Conservation (phyloP, 2,113 vertebrate genomes). For the Cynoglossus semilaevis region DNA sequence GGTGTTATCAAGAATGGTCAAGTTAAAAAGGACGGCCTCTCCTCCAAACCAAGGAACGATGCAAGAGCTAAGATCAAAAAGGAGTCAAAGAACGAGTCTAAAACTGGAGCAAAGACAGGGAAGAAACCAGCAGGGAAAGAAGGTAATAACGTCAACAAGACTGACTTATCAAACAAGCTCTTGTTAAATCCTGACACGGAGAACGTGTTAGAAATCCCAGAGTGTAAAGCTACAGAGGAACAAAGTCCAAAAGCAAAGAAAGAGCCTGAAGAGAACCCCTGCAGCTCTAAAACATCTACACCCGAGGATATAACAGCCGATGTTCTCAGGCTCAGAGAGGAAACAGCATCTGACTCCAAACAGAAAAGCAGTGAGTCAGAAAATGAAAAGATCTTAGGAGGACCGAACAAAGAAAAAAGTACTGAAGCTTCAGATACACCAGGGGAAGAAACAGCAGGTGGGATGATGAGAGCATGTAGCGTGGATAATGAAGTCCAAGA, state of each 20-base stretch:
- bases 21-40: slow-evolving; percentile 57
- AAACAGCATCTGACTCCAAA: slow-evolving; percentile 29
- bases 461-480: slow-evolving; percentile 10
- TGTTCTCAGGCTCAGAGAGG: slow-evolving; percentile 56
- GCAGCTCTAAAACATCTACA: slow-evolving; percentile 74
- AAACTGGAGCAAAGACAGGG: slow-evolving; percentile 72
- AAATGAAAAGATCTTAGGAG: slow-evolving; percentile 27
- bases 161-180: slow-evolving; percentile 22
- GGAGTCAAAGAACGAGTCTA: slow-evolving; percentile 75
- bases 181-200: slow-evolving; percentile 12
- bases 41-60: slow-evolving; percentile 76
- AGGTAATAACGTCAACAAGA: slow-evolving; percentile 35
- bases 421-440: slow-evolving; percentile 4
- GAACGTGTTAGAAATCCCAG: slow-evolving; percentile 1
- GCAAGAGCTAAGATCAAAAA: slow-evolving; percentile 77
- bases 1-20: slow-evolving; percentile 57
- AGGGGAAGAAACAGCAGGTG: slow-evolving; percentile 13
- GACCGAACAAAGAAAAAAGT: slow-evolving; percentile 12
- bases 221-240: not conserved
- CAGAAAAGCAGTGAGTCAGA: slow-evolving; percentile 22
- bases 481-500: slow-evolving; percentile 14
- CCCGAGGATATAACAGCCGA: slow-evolving; percentile 74
- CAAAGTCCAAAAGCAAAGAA: slow-evolving; percentile 19
- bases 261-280: slow-evolving; percentile 22
- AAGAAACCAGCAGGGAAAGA: slow-evolving; percentile 66